Percentiles rank a stretch among this genome's conserved stretches.
Conservation (phyloP, 2,888 invertebrate species). For the Eumacrocentrus americanus region DNA sequence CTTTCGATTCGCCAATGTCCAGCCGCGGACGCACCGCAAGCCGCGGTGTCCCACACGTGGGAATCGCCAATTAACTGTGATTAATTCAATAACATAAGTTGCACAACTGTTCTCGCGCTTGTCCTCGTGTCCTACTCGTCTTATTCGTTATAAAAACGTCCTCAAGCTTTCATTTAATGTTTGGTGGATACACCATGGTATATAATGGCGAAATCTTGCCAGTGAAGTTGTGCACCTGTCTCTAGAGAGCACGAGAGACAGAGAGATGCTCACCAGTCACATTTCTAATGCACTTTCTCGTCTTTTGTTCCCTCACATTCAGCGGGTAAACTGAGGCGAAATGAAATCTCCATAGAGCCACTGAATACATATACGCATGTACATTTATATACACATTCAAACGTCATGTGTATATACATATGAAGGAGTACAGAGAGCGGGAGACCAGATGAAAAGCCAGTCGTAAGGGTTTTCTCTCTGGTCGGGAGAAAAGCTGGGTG, state of each 20-base stretch:
- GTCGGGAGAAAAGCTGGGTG: slow-evolving; percentile 9
- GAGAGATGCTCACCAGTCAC: slow-evolving; percentile 14
- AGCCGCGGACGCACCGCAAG: slow-evolving; percentile 23
- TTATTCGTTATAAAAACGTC: too few species aligned
- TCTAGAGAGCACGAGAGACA: not conserved
- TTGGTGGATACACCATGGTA: not conserved
- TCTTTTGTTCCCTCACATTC: slow-evolving; percentile 22
- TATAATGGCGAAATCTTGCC: too few species aligned
- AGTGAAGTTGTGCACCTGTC: not conserved
- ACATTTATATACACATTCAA: not conserved
- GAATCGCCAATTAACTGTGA: slow-evolving; percentile 55
- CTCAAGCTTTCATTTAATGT: slow-evolving; percentile 20
- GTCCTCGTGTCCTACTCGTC: not conserved
- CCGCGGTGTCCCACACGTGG: slow-evolving; percentile 6
- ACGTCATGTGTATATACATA: slow-evolving; percentile 5
- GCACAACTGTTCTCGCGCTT: slow-evolving; percentile 32
- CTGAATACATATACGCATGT: slow-evolving; percentile 12
- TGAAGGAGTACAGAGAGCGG: not conserved
- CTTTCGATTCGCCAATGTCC: slow-evolving; percentile 6
- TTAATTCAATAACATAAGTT: slow-evolving; percentile 52
- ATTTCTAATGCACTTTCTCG: slow-evolving; percentile 26
- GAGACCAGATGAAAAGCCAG: slow-evolving; percentile 18
- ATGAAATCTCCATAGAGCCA: slow-evolving; percentile 25
- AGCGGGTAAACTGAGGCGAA: slow-evolving; percentile 23
- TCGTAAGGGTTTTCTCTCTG: slow-evolving; percentile 8